Percentiles rank a stretch among this genome's conserved stretches.
Conservation (phyloP, 2,113 vertebrate genomes). For the Anarhynchus alexandrinus region DNA sequence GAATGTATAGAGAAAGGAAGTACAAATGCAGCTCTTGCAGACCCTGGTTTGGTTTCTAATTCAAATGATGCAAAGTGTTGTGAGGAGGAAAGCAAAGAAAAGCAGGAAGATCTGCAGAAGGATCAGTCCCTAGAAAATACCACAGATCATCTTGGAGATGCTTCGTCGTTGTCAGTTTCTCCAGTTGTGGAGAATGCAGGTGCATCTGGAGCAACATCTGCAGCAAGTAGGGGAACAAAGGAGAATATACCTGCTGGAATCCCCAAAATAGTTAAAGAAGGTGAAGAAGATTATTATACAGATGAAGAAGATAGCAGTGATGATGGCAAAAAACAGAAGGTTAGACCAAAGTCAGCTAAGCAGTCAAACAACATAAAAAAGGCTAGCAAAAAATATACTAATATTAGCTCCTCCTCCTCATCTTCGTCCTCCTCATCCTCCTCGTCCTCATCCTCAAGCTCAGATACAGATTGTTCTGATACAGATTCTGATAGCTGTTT, state of each 20-base stretch:
- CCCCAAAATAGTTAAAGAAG: constrained; percentile 67
- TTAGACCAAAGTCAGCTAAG: constrained; percentile 64
- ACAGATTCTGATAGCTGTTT: constrained; percentile 61
- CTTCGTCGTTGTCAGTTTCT: not conserved
- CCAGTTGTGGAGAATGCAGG: constrained; percentile 17
- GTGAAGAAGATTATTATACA: constrained; percentile 74
- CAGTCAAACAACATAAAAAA: constrained; percentile 73
- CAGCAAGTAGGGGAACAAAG: constrained; percentile 19
- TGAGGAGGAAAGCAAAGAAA: constrained; percentile 50
- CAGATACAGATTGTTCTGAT: constrained; percentile 77
- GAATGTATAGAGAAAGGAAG: not conserved
- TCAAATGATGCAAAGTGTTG: not conserved
- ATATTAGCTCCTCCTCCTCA: constrained; percentile 63
- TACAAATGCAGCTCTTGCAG: not conserved
- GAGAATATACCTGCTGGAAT: constrained; percentile 55
- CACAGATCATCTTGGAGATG: not conserved
- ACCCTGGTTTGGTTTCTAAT: not conserved
- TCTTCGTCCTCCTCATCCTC: constrained; percentile 59
- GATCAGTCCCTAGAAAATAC: not conserved
- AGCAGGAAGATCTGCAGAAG: not conserved
- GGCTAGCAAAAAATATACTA: constrained; percentile 63
- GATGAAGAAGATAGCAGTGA: constrained; percentile 81
- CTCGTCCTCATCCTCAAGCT: constrained; percentile 71
- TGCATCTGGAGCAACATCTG: constrained; percentile 42
- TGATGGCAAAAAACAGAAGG: constrained; percentile 60